These are phyloP conservation scores for Oncopodura yosiiana DNA, from an alignment of 1,140 invertebrate species.

Conservation along the genomic window DNA sequence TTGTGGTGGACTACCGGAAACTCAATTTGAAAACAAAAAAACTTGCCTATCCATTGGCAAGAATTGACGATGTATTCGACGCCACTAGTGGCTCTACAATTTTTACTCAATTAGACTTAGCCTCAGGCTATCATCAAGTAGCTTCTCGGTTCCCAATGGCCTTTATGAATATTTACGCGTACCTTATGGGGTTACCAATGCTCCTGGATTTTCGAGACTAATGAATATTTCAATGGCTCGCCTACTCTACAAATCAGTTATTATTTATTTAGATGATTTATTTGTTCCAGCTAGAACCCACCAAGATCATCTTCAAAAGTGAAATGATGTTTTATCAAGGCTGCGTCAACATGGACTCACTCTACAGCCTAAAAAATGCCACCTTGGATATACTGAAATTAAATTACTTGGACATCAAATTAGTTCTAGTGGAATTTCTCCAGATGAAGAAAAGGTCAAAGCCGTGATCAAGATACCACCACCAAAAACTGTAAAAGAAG, in stretches of 20 bases:
- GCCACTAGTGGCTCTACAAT: slow-evolving; percentile 34
- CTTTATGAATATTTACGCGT: slow-evolving; percentile 41
- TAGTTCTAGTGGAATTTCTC: neutral
- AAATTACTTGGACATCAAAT: neutral
- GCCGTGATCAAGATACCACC: neutral
- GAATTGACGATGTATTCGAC: slow-evolving; percentile 20
- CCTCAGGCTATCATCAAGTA: slow-evolving; percentile 44
- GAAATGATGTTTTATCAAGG: neutral
- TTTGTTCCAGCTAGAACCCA: neutral
- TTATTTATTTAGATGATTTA: neutral
- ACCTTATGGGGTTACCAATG: slow-evolving; percentile 42
- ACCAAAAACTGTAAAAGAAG: neutral
- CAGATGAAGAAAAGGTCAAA: neutral
- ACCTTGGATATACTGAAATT: neutral
- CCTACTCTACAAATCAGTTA: neutral
- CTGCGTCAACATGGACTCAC: neutral
- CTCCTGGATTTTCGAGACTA: slow-evolving; percentile 33
- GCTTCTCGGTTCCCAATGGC: slow-evolving; percentile 33
- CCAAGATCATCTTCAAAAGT: neutral
- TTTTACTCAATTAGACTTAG: slow-evolving; percentile 14
- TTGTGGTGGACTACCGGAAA: slow-evolving; percentile 15
- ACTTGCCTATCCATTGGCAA: neutral
- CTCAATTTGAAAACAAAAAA: slow-evolving; percentile 11
- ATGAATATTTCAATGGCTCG: neutral
- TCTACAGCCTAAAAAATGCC: slow-evolving; percentile 1